phyloP scores from a whole-genome alignment of 2,888 invertebrate species.

The Cosmia pyralina region DNA sequence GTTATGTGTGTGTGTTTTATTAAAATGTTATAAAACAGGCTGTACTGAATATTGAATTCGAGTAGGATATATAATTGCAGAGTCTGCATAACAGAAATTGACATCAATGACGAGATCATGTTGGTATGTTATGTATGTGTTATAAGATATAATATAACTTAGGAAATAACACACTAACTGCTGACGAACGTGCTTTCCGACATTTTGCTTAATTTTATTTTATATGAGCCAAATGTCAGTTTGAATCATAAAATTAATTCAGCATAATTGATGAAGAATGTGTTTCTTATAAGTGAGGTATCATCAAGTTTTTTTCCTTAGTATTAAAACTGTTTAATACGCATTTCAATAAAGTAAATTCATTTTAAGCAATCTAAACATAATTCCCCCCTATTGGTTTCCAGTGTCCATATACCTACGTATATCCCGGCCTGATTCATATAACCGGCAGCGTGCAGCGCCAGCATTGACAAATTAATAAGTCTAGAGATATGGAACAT shows the following conservation, averaged over 20 bases:
- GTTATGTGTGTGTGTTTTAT: neutral
- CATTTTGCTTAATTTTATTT: slow-evolving; percentile 24
- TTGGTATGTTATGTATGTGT: slow-evolving; percentile 12
- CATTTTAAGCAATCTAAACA: neutral
- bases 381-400: neutral
- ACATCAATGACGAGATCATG: slow-evolving; percentile 8
- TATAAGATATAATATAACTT: neutral
- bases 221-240: slow-evolving; percentile 17
- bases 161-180: slow-evolving; percentile 6
- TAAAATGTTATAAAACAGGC: neutral
- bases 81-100: neutral
- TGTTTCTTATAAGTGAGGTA: neutral
- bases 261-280: slow-evolving; percentile 17
- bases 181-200: slow-evolving; percentile 21
- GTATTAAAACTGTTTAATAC: neutral
- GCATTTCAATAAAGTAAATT: neutral
- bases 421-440: neutral
- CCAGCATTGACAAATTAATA: too few relatives aligned
- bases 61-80: neutral
- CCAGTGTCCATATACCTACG: neutral
- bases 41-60: neutral
- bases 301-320: neutral
- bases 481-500: too few relatives aligned
- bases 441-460: too few relatives aligned
- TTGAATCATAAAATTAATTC: slow-evolving; percentile 3